phyloP scores from a whole-genome alignment of 2,113 vertebrate genomes.

The Ranitomeya imitator region DNA sequence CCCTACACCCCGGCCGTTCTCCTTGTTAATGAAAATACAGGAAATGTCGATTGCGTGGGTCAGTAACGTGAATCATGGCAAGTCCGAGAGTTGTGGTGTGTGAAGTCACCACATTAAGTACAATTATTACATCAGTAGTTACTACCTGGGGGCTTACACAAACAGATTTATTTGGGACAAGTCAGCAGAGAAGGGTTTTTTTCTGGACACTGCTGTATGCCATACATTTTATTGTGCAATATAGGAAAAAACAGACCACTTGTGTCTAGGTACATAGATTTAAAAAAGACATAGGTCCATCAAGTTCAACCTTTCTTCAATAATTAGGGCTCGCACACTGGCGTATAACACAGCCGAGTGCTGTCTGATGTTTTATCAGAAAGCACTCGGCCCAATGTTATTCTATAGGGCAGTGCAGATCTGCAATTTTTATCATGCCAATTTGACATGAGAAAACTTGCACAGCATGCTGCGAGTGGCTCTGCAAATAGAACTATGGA shows the following conservation, averaged over 20 bases:
- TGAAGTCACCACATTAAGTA: conserved; percentile 30
- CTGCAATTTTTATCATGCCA: no score
- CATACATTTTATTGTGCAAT: neutral
- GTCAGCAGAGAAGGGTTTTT: conserved; percentile 22
- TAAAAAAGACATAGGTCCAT: no score
- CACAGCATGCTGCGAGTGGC: no score
- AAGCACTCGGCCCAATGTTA: no score
- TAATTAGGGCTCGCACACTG: no score
- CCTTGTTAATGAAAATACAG: neutral
- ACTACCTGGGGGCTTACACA: neutral
- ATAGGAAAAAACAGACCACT: neutral
- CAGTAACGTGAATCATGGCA: conserved; percentile 26
- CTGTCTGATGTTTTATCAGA: no score
- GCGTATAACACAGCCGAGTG: no score
- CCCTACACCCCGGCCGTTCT: neutral
- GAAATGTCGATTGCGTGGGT: conserved; percentile 22
- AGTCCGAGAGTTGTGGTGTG: conserved; percentile 20
- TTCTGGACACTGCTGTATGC: neutral
- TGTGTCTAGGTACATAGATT: neutral
- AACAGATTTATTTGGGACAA: neutral
- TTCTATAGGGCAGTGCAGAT: no score
- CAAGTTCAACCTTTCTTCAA: no score
- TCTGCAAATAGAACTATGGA: no score
- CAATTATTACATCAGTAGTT: conserved; percentile 35
- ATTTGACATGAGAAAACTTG: no score